Conservation (phyloP, 2,888 invertebrate species). For the Hylaea fasciaria region DNA sequence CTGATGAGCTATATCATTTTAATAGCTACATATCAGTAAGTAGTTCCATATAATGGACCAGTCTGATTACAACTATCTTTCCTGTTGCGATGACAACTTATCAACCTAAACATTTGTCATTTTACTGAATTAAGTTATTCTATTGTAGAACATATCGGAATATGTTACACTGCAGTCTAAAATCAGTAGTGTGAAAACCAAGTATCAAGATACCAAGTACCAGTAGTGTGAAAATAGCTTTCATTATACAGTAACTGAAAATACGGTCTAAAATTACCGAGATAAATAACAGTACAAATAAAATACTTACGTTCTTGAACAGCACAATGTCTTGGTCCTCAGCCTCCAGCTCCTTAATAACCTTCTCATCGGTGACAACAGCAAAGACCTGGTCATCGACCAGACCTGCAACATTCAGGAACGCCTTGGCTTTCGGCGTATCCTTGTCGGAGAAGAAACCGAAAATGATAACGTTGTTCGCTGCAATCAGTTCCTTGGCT, state of each 20-base stretch:
- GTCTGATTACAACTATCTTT: conserved; percentile 16
- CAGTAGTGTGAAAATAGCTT: too few relatives aligned
- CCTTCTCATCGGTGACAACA: conserved; percentile 90
- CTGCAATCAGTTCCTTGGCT: conserved; percentile 92
- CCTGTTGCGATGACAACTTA: background rate
- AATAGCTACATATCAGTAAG: conserved; percentile 15
- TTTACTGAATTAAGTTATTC: too few relatives aligned
- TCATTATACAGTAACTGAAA: too few relatives aligned
- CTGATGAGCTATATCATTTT: background rate
- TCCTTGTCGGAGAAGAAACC: conserved; percentile 95
- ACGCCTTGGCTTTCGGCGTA: conserved; percentile 92
- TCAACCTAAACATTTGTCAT: background rate
- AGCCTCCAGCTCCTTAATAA: conserved; percentile 92
- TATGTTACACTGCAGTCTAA: too few relatives aligned
- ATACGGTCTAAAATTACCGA: too few relatives aligned
- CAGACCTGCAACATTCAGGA: conserved; percentile 90
- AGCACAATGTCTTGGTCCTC: conserved; percentile 92
- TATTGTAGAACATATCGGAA: background rate
- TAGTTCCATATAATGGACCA: conserved; percentile 14
- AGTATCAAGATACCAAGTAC: too few relatives aligned
- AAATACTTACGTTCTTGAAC: conserved; percentile 92
- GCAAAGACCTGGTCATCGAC: conserved; percentile 96
- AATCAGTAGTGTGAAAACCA: too few relatives aligned
- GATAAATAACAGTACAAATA: too few relatives aligned
- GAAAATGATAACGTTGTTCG: conserved; percentile 92